Conservation (phyloP, 2,113 vertebrate genomes). For the Glareola pratincola region DNA sequence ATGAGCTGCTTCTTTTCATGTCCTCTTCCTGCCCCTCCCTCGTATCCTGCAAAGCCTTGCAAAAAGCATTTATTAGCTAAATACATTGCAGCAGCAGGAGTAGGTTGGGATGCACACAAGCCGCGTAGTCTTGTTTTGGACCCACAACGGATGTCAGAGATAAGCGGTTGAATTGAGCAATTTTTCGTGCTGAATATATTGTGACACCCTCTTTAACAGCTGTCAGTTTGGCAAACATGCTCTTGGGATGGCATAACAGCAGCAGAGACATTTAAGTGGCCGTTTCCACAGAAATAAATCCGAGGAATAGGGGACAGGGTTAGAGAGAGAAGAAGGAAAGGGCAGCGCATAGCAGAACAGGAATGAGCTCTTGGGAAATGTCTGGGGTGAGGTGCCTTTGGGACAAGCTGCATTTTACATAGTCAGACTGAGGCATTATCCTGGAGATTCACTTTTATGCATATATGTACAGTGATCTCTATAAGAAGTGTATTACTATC, state of each 20-base stretch:
- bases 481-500: not conserved
- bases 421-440: not conserved
- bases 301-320: not conserved
- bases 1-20: not conserved
- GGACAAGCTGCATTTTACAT: not conserved
- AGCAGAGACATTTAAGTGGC: not conserved
- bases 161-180: not conserved
- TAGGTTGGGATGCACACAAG: not conserved
- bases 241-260: not conserved
- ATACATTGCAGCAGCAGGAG: not conserved
- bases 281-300: not conserved
- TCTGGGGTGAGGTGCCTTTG: not conserved
- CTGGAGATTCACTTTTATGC: not conserved
- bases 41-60: not conserved
- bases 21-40: not conserved
- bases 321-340: not conserved
- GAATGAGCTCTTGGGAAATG: not conserved
- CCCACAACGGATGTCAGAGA: fast-evolving
- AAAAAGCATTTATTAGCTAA: not conserved
- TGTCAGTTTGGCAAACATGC: not conserved
- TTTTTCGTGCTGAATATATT: not conserved
- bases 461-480: not conserved
- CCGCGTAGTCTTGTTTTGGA: not conserved
- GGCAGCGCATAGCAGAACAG: not conserved
- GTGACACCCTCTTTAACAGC: not conserved